Percentiles rank a stretch among this genome's conserved stretches.
These are phyloP conservation scores for Notarius quadriscutis DNA, from an alignment of 2,113 vertebrate genomes.

Conservation along the genomic window DNA sequence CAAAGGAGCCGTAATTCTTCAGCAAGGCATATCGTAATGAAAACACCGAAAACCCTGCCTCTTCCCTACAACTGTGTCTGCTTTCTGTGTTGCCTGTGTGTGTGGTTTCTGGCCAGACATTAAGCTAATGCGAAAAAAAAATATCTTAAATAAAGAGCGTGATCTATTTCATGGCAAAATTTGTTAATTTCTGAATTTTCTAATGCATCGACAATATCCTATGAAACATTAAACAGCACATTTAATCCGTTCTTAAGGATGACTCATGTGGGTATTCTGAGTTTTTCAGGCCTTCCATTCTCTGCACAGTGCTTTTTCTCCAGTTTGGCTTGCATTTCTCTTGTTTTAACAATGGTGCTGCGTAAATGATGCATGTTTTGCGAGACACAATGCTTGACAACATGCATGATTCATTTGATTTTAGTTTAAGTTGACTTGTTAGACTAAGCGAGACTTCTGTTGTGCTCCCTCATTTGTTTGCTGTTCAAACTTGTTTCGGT, in stretches of 20 bases:
- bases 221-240: background rate
- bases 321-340: background rate
- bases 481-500: conserved; percentile 54
- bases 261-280: background rate
- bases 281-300: background rate
- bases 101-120: background rate
- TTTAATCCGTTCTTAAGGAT: background rate
- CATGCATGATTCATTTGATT: conserved; percentile 34
- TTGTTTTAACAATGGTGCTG: background rate
- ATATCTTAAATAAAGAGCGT: background rate
- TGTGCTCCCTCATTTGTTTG: conserved; percentile 38
- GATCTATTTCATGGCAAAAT: background rate
- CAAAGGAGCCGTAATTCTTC: background rate
- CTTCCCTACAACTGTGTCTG: background rate
- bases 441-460: conserved; percentile 30
- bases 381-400: background rate
- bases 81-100: background rate
- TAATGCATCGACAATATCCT: background rate
- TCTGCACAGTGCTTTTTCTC: background rate
- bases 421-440: conserved; percentile 29
- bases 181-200: background rate
- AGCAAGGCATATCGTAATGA: background rate
- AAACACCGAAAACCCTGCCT: background rate
- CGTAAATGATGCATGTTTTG: conserved; percentile 7
- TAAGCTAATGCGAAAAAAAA: background rate